phyloP scores from a whole-genome alignment of 2,888 invertebrate species.

The Smittia sp. region DNA sequence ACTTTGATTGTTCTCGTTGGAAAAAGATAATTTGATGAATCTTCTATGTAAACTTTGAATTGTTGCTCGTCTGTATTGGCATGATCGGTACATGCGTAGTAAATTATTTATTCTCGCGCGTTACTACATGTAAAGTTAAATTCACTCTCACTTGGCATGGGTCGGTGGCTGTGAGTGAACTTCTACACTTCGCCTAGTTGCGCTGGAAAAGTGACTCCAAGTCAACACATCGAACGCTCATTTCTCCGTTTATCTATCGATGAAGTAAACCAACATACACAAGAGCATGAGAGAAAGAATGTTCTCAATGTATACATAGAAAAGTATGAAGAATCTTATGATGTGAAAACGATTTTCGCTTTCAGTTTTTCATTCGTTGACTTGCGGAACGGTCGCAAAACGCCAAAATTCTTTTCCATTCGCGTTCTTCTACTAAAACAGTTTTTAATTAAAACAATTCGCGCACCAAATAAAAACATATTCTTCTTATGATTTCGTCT shows the following conservation, averaged over 20 bases:
- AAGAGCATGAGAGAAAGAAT: neutral
- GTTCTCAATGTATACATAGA: neutral
- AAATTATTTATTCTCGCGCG: conserved; percentile 14
- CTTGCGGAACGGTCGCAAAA: conserved; percentile 33
- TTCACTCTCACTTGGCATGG: conserved; percentile 30
- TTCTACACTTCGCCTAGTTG: conserved; percentile 9
- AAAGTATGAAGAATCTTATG: neutral
- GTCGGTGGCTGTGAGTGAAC: conserved; percentile 11
- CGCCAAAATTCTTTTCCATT: conserved; percentile 13
- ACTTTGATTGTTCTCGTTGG: too few relatives aligned
- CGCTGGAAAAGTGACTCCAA: neutral
- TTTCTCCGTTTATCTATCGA: neutral
- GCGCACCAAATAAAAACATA: neutral
- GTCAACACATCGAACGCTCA: neutral
- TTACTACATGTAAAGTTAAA: neutral
- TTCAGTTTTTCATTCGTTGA: conserved; percentile 33
- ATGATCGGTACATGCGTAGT: conserved; percentile 25
- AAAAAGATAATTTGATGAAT: too few relatives aligned
- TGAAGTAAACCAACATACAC: conserved; percentile 8
- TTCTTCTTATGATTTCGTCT: conserved; percentile 23
- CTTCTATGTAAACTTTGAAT: neutral
- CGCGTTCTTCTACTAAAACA: conserved; percentile 19
- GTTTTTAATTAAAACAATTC: conserved; percentile 23
- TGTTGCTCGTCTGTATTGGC: conserved; percentile 10
- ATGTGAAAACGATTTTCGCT: conserved; percentile 6